Conservation (phyloP, 2,888 invertebrate species). For the Orthosia cruda region DNA sequence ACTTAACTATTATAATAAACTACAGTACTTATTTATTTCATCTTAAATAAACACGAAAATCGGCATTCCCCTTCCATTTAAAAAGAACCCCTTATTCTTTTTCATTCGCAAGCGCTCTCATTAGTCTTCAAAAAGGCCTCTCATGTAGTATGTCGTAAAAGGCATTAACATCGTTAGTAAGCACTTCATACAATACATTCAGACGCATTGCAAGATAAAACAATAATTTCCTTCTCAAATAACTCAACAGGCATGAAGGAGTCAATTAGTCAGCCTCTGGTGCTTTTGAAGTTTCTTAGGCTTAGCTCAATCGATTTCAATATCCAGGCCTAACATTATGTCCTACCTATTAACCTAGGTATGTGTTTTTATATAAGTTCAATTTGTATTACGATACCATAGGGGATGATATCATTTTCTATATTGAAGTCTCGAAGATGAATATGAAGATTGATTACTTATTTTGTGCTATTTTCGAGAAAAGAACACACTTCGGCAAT, state of each 20-base stretch:
- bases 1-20: background rate
- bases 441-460: conserved; percentile 14
- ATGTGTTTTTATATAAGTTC: background rate
- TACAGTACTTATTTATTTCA: conserved; percentile 9
- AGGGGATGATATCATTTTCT: conserved; percentile 22
- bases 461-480: conserved; percentile 7
- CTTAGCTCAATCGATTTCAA: background rate
- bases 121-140: conserved; percentile 43
- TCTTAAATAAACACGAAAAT: background rate
- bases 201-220: conserved; percentile 45
- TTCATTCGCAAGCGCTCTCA: conserved; percentile 42
- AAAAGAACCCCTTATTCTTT: conserved; percentile 11
- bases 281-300: conserved; percentile 2
- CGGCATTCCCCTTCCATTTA: background rate
- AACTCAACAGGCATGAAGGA: conserved; percentile 61
- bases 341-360: background rate
- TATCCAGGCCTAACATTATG: conserved; percentile 8
- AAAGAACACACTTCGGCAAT: background rate
- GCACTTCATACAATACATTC: conserved; percentile 49
- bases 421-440: conserved; percentile 32
- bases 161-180: conserved; percentile 50
- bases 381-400: conserved; percentile 39
- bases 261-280: conserved; percentile 72
- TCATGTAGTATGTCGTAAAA: conserved; percentile 35
- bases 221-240: conserved; percentile 55